Conservation (phyloP, 2,888 invertebrate genomes). For the Mimumesa dahlbomi region DNA sequence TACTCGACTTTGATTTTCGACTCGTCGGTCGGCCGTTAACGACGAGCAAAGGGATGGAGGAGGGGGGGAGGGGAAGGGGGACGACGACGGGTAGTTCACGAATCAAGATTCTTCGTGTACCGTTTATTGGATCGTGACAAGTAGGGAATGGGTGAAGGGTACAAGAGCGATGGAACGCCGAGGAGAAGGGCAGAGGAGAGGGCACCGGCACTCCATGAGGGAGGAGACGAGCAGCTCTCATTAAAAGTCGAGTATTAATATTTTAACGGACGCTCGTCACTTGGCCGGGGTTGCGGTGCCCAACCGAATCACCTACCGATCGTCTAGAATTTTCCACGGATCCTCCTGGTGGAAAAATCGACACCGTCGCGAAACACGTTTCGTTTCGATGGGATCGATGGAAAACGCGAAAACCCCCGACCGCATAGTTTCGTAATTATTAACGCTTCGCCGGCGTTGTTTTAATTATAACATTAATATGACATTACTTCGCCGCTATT, state of each 20-base stretch:
- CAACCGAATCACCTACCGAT: conserved; percentile 42
- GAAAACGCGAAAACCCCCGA: too few relatives aligned
- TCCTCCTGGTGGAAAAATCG: too few relatives aligned
- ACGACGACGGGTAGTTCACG: conserved; percentile 43
- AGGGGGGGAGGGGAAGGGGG: conserved; percentile 8
- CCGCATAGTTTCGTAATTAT: too few relatives aligned
- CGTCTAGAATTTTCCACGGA: too few relatives aligned
- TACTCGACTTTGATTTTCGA: conserved; percentile 45
- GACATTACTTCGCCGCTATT: too few relatives aligned
- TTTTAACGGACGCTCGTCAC: conserved; percentile 68
- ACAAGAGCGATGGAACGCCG: conserved; percentile 23
- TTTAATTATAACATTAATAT: too few relatives aligned
- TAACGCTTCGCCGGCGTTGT: too few relatives aligned
- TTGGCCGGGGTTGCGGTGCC: conserved; percentile 60
- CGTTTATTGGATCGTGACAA: conserved; percentile 65
- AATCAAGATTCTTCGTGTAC: conserved; percentile 57
- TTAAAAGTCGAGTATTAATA: conserved; percentile 75
- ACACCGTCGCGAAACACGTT: neutral
- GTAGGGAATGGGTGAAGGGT: conserved; percentile 32
- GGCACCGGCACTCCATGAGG: conserved; percentile 58
- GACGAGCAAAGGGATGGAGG: neutral
- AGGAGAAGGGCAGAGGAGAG: conserved; percentile 34
- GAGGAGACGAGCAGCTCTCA: conserved; percentile 69
- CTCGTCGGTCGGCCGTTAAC: conserved; percentile 11
- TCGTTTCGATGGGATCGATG: neutral